Base-by-base conservation (phyloP, 2,113 vertebrate genomes). In the Danio rerio region DNA sequence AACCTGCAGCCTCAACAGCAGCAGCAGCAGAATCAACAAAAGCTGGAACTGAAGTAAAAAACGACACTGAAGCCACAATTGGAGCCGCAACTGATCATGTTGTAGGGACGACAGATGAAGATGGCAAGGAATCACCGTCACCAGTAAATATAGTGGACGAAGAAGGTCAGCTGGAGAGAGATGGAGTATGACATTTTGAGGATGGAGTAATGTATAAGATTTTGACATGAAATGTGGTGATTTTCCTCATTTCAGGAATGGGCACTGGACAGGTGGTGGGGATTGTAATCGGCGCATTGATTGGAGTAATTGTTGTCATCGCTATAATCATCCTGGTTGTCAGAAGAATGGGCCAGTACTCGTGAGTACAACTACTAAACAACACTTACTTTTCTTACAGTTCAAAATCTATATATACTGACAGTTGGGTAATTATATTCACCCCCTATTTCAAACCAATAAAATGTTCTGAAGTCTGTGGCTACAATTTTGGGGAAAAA, bases 311-410 rank as follows among this genome's bases (percentile, higher is more conserved):
- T 16, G 65, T 94, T 55, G 80, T 90, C 83, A 88, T 85, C 4
- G 91, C 86, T 0, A 90, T 93, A 47, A 91, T 91, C 65, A 86
- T 92, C 7, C 85, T 87, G 10, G 86, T 88, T 50, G 85, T 92
- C 81, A 89, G 89, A 71, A 93, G 93, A 88, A 95, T 95, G 93
- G 93, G 93, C 56, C 93, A 93, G 89, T 95, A 95, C 88, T 92
- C 94, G 94, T 95, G 86, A 87, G 84, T 87, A 18, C 12, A 79
- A 45, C 0, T 47, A 45, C n/a, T 21, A 50, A 31, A 31, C 31
- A 31, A 31, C 31, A 31, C 1, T 31, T 31, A 3, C 3, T 31
- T 31, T n/a, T n/a, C n/a, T 31, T 31, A 31, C 31, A 31, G 31
- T 31, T 31, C 3, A 31, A 31, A 31, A 31, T 31, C 1, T 31